These are phyloP conservation scores for Bombus polaris DNA, from an alignment of 1,140 invertebrate species.

Conservation along the genomic window DNA sequence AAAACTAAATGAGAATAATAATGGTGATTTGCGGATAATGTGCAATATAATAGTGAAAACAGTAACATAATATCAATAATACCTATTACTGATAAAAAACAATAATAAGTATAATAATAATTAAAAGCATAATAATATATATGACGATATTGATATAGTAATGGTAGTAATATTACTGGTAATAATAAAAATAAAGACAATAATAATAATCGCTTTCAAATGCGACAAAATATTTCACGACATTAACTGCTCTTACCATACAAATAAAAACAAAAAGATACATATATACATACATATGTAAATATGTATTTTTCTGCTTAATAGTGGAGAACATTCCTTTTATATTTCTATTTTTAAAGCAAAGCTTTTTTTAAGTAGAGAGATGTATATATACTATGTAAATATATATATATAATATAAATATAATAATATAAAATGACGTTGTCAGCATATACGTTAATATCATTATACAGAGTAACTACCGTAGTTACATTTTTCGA, in stretches of 20 bases:
- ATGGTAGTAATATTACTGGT: neutral
- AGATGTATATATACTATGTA: neutral
- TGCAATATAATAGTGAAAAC: slow-evolving; percentile 33
- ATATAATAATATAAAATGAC: no score
- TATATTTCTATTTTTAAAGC: neutral
- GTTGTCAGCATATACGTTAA: neutral
- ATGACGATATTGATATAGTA: neutral
- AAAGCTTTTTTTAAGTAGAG: neutral
- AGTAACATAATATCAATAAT: slow-evolving; percentile 34
- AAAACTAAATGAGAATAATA: slow-evolving; percentile 35
- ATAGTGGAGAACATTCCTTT: neutral
- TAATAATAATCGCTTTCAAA: neutral
- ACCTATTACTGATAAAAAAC: slow-evolving; percentile 16
- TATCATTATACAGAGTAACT: neutral
- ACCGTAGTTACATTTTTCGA: neutral
- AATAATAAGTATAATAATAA: slow-evolving; percentile 11
- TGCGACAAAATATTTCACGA: neutral
- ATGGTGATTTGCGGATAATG: slow-evolving; percentile 2
- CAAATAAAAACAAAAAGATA: neutral
- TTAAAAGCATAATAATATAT: slow-evolving; percentile 2
- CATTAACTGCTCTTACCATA: neutral
- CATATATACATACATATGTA: neutral
- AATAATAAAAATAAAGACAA: neutral
- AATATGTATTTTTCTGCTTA: neutral
- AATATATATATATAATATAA: no score